These are phyloP conservation scores for Nylanderia fulva DNA, from an alignment of 1,140 invertebrate species.

Conservation along the genomic window DNA sequence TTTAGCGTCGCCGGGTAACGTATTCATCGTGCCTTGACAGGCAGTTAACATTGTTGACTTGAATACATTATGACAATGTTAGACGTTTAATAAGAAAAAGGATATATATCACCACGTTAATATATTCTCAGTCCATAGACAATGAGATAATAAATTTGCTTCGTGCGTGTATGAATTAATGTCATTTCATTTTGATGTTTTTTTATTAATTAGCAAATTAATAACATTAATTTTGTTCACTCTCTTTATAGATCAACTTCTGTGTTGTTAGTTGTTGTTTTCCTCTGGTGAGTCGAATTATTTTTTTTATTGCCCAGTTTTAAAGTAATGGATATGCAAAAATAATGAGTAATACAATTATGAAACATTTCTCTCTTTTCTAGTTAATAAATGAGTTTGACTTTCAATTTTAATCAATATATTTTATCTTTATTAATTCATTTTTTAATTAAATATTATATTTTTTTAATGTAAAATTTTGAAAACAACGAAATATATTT, in stretches of 20 bases:
- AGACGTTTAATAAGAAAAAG: conserved; percentile 24
- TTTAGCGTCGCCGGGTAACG: conserved; percentile 20
- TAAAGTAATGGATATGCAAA: not conserved
- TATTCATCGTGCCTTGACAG: conserved; percentile 34
- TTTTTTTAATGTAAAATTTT: too few species aligned
- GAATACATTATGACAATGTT: conserved; percentile 29
- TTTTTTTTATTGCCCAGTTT: not conserved
- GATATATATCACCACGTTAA: conserved; percentile 20
- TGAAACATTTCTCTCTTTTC: not conserved
- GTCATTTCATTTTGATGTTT: conserved; percentile 6
- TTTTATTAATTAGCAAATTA: conserved; percentile 10
- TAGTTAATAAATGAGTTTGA: not conserved
- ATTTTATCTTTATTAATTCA: not conserved
- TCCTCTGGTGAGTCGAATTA: not conserved
- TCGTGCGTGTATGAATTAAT: not conserved
- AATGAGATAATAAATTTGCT: conserved; percentile 35
- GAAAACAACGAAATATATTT: too few species aligned
- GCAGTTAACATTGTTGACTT: conserved; percentile 31
- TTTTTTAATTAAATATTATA: too few species aligned
- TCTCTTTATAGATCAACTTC: not conserved
- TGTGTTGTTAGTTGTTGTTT: not conserved
- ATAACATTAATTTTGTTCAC: not conserved
- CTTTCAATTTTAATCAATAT: not conserved
- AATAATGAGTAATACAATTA: not conserved
- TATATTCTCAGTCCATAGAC: not conserved